phyloP scores from a whole-genome alignment of 1,140 invertebrate species.

The Notospermus geniculatus region DNA sequence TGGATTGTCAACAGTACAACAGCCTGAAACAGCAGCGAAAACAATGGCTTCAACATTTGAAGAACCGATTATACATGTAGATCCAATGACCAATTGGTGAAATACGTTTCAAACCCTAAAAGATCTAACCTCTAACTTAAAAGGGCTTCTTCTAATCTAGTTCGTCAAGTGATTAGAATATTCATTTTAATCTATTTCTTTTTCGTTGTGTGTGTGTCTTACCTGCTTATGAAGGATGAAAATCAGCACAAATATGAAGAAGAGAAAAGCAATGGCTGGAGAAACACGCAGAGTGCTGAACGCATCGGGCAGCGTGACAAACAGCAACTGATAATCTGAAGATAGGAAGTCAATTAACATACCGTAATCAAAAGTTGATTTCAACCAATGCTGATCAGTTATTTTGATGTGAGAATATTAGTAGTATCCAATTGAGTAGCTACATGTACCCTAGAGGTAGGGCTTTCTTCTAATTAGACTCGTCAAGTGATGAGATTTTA shows the following conservation, averaged over 20 bases:
- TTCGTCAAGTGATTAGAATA: neutral
- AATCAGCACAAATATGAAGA: slow-evolving; percentile 26
- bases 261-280: slow-evolving; percentile 31
- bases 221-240: slow-evolving; percentile 5
- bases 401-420: no score
- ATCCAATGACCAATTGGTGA: no score
- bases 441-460: no score
- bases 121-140: neutral
- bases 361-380: no score
- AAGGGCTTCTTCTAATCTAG: neutral
- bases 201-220: neutral
- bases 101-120: no score
- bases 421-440: no score
- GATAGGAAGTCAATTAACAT: no score
- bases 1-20: slow-evolving; percentile 8
- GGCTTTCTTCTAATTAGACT: no score
- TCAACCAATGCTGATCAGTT: no score
- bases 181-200: neutral
- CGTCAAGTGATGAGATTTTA: neutral
- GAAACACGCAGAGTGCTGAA: slow-evolving; percentile 28
- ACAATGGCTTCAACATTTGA: no score
- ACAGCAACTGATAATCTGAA: slow-evolving; percentile 31
- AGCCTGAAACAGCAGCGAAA: neutral
- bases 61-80: no score
- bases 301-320: slow-evolving; percentile 32